Percentiles rank a stretch among this genome's conserved stretches.
These are phyloP conservation scores for Hydroisotoma schaefferi DNA, from an alignment of 2,888 invertebrate genomes.

Conservation along the genomic window DNA sequence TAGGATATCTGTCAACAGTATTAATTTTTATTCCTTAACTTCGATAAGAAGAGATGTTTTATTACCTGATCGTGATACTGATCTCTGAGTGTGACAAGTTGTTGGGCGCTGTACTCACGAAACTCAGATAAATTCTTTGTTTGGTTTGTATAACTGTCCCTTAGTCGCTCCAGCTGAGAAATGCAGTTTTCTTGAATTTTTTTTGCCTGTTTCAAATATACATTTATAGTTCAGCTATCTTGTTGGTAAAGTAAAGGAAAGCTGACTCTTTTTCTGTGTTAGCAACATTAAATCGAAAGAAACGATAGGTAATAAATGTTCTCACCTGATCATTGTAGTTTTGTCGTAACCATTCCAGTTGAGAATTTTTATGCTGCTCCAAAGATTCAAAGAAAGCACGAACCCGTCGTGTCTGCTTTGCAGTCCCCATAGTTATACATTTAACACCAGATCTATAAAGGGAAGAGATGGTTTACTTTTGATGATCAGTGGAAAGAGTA, in stretches of 20 bases:
- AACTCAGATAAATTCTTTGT: constrained; percentile 81
- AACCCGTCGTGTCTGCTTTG: constrained; percentile 69
- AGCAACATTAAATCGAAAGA: too few relatives aligned
- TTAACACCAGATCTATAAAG: constrained; percentile 40
- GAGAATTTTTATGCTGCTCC: constrained; percentile 83
- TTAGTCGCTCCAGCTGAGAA: constrained; percentile 90
- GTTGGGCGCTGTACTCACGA: constrained; percentile 77
- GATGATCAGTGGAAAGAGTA: neutral
- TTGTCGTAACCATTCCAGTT: constrained; percentile 80
- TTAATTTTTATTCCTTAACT: neutral
- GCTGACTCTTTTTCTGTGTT: neutral
- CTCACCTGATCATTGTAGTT: constrained; percentile 86
- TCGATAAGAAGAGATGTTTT: neutral
- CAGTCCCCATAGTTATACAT: constrained; percentile 32
- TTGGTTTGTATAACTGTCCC: constrained; percentile 84
- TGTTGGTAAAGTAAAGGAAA: neutral
- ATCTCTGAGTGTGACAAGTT: constrained; percentile 78
- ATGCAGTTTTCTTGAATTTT: constrained; percentile 89
- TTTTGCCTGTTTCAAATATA: constrained; percentile 77
- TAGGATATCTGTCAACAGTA: neutral
- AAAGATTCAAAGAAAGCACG: constrained; percentile 85
- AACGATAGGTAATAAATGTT: too few relatives aligned
- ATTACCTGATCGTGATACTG: constrained; percentile 88
- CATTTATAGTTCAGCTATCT: neutral
- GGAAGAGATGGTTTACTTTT: neutral